These are phyloP conservation scores for Conops quadrifasciatus DNA, from an alignment of 2,888 invertebrate species.

Conservation along the genomic window DNA sequence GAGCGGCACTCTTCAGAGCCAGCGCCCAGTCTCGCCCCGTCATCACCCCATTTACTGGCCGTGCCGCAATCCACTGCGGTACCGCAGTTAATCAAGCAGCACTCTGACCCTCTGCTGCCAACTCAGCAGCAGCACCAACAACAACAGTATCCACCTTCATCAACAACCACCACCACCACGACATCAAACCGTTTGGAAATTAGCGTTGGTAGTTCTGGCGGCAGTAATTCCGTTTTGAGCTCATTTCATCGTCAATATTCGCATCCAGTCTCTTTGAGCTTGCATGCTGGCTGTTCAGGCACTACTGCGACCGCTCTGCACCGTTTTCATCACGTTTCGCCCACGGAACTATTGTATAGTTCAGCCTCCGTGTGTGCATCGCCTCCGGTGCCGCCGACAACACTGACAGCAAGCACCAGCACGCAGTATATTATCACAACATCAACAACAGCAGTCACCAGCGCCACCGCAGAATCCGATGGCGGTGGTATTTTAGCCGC, in stretches of 20 bases:
- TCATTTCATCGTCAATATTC: slow-evolving; percentile 68
- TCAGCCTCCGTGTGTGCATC: not conserved
- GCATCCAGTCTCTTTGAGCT: slow-evolving; percentile 63
- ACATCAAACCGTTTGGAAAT: not conserved
- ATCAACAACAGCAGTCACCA: slow-evolving; percentile 36
- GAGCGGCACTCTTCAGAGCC: slow-evolving; percentile 72
- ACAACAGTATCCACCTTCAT: too few species aligned
- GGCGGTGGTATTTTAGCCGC: not conserved
- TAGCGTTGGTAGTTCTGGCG: slow-evolving; percentile 35
- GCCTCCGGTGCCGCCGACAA: too few species aligned
- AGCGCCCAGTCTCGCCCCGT: slow-evolving; percentile 67
- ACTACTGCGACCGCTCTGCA: slow-evolving; percentile 13
- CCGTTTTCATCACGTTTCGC: slow-evolving; percentile 45
- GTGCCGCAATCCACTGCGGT: slow-evolving; percentile 67
- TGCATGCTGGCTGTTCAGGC: slow-evolving; percentile 41
- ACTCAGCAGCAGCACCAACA: slow-evolving; percentile 70
- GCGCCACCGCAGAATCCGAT: slow-evolving; percentile 23
- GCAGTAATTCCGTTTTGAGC: slow-evolving; percentile 52
- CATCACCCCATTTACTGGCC: slow-evolving; percentile 69
- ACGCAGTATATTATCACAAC: slow-evolving; percentile 56
- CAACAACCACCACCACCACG: slow-evolving; percentile 58
- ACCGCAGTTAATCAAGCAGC: slow-evolving; percentile 72
- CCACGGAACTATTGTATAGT: slow-evolving; percentile 44
- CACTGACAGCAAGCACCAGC: not conserved
- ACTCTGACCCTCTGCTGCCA: slow-evolving; percentile 73